Percentiles rank a stretch among this genome's conserved stretches.
These are phyloP conservation scores for Leptinotarsa undecemlineata DNA, from an alignment of 1,140 invertebrate species.

Conservation along the genomic window DNA sequence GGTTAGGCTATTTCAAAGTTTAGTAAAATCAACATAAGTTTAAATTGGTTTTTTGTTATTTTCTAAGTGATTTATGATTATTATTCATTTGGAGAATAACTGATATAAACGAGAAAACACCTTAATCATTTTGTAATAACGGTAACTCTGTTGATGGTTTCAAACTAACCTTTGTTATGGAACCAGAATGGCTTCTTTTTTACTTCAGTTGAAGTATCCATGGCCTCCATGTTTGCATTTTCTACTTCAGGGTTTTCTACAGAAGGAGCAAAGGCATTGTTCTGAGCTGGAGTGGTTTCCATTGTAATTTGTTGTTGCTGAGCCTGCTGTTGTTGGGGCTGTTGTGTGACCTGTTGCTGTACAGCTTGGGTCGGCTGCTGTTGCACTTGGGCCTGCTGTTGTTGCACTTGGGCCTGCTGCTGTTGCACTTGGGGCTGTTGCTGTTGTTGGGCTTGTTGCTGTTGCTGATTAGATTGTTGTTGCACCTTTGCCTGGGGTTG, in stretches of 20 bases:
- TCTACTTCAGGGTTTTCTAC: conserved; percentile 4
- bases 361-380: conserved; percentile 1
- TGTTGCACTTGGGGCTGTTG: background rate
- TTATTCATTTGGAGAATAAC: too few species aligned
- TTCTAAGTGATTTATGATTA: too few species aligned
- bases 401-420: background rate
- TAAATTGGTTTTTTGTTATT: too few species aligned
- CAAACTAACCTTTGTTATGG: conserved; percentile 25
- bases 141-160: too few species aligned
- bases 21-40: too few species aligned
- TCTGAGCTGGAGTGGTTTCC: background rate
- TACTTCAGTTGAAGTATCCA: conserved; percentile 10
- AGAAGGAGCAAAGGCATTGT: background rate
- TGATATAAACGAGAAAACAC: too few species aligned
- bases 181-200: conserved; percentile 32
- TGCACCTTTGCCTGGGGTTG: conserved; percentile 26
- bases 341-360: conserved; percentile 9
- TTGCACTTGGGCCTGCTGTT: conserved; percentile 15
- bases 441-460: conserved; percentile 5
- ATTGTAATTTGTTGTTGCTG: conserved; percentile 20
- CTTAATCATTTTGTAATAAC: too few species aligned
- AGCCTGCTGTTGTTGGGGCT: conserved; percentile 10
- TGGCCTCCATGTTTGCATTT: conserved; percentile 15
- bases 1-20: too few species aligned
- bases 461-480: conserved; percentile 21